Evolutionary conservation across 2,888 invertebrate species (phyloP).

Genomic region (Volucella inanis): DNA sequence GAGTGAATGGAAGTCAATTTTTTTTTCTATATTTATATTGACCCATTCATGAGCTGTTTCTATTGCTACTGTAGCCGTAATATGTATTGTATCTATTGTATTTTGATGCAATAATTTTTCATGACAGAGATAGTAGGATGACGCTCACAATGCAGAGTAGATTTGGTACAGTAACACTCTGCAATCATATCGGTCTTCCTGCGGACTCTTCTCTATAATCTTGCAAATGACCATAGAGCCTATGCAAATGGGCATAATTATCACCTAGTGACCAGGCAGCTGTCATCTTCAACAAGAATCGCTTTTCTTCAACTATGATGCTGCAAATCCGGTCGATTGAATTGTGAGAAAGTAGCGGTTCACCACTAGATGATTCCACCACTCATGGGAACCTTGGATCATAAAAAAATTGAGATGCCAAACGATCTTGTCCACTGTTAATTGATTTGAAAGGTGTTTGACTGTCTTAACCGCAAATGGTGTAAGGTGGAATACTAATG

Average conservation of each 20-base stretch:
- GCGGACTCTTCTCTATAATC: background rate
- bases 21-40: conserved; percentile 54
- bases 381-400: conserved; percentile 49
- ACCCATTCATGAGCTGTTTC: conserved; percentile 51
- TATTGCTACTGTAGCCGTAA: background rate
- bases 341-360: conserved; percentile 69
- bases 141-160: conserved; percentile 55
- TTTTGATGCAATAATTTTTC: conserved; percentile 59
- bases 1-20: conserved; percentile 64
- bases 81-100: background rate
- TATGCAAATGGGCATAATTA: conserved; percentile 52
- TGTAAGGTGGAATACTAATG: conserved; percentile 18
- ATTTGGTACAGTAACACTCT: conserved; percentile 57
- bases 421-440: conserved; percentile 53
- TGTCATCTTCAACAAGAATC: conserved; percentile 44
- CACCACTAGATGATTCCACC: background rate
- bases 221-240: conserved; percentile 1
- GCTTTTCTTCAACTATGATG: conserved; percentile 18
- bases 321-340: conserved; percentile 41
- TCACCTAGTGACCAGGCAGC: conserved; percentile 18
- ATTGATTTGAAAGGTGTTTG: conserved; percentile 24
- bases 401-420: conserved; percentile 38
- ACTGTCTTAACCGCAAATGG: background rate
- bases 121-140: conserved; percentile 62
- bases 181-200: conserved; percentile 28